Base-by-base conservation (phyloP, 2,888 invertebrate genomes). In the Morpho deidamia region DNA sequence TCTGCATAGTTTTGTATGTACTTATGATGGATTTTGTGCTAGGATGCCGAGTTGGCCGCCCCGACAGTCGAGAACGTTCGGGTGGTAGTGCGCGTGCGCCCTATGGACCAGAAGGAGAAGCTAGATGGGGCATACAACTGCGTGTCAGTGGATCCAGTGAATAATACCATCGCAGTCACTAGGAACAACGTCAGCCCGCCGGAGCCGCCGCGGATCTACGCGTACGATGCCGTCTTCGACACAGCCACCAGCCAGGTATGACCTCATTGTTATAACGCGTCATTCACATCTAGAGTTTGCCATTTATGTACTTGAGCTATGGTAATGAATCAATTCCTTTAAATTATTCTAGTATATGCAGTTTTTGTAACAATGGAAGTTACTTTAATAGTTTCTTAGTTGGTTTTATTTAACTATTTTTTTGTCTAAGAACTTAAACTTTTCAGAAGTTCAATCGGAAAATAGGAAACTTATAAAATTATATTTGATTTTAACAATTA, bases 141-240 rank as follows among this genome's bases (percentile, higher is more conserved):
- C 58, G 93, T 97, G 0, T 91, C 93, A 37, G 95, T 97, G 64
- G 95, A 96, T 71, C 83, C 92, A 37, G 91, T 94, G 56, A 94
- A 95, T 79, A 93, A 94, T 68, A 93, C 94, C 43, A 93, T 98
- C 11, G 94, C 93, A 7, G 94, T 97, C 10, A 92, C 92, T 42
- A 94, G 95, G 78, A 94, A 94, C 47, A 93, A 93, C 68, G 92
- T 93, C 37, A 90, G 91, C 0, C 91, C 92, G 0, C 92, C 93
- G 9, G 96, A 96, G 69, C 95, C 95, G 34, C 94, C 96, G 0
- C 96, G 98, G 81, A 92, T 94, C 0, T 99, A 97, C 78, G 96
- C 96, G 8, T 99, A 99, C 76, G 99, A 99, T 82, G 94, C 96
- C 43, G 97, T 98, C 34, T 99, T 99, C 81, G 96, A 95, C 47